Percentiles rank a stretch among this genome's conserved stretches.
These are phyloP conservation scores for Drosophila mercatorum DNA, from an alignment of 2,888 invertebrate genomes.

Conservation along the genomic window DNA sequence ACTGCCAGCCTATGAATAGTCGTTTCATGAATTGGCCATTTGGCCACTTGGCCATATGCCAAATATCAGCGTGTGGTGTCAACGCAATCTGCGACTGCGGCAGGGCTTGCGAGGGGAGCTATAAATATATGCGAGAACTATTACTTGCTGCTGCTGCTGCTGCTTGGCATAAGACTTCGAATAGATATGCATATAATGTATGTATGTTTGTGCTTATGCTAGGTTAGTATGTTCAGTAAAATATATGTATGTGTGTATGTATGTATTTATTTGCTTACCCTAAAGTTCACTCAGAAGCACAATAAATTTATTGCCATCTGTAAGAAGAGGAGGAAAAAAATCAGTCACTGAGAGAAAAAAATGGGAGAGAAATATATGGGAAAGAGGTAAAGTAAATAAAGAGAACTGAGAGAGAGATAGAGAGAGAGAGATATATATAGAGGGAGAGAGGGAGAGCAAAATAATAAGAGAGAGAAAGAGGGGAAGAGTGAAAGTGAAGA, in stretches of 20 bases:
- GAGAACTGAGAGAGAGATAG: background rate
- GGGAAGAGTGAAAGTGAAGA: too few species aligned
- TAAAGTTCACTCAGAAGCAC: conserved; percentile 5
- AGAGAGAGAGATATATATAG: background rate
- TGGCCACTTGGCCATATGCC: conserved; percentile 45
- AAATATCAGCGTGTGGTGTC: conserved; percentile 9
- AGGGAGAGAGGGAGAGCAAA: background rate
- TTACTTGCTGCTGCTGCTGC: background rate
- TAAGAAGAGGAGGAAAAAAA: background rate
- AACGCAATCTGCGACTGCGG: conserved; percentile 10
- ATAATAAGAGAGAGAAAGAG: background rate
- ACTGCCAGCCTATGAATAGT: conserved; percentile 37
- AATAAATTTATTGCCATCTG: conserved; percentile 9
- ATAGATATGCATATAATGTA: background rate
- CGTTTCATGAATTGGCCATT: conserved; percentile 35
- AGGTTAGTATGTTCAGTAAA: background rate
- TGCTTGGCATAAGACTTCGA: background rate
- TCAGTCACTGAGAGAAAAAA: conserved; percentile 5
- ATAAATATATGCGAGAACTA: conserved; percentile 5
- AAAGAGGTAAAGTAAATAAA: background rate
- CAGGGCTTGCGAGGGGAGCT: background rate
- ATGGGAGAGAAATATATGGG: background rate
- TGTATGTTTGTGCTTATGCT: background rate
- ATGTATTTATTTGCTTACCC: too few species aligned
- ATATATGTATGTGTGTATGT: background rate